Conservation (phyloP, 1,140 invertebrate genomes). For the Dendrolimus kikuchii region DNA sequence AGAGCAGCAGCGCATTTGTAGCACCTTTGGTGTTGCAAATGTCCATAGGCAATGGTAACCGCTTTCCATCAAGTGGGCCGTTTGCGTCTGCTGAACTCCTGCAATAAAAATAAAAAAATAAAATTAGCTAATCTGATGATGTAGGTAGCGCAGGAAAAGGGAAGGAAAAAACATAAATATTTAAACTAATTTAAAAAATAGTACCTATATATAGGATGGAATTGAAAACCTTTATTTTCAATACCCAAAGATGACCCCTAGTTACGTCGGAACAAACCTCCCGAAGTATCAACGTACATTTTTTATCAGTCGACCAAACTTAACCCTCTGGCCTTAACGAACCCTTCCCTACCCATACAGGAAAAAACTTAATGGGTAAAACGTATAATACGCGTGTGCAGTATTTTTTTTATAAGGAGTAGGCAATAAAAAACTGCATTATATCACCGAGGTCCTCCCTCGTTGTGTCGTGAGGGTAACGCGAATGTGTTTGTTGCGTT, state of each 20-base stretch:
- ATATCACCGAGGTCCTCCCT: conserved; percentile 64
- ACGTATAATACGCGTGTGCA: conserved; percentile 53
- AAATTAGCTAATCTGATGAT: too few relatives aligned
- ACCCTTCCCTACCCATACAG: conserved; percentile 54
- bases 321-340: conserved; percentile 49
- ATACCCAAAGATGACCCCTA: conserved; percentile 22
- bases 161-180: too few relatives aligned
- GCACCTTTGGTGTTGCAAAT: too few relatives aligned
- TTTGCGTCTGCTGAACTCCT: too few relatives aligned
- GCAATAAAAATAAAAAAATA: too few relatives aligned
- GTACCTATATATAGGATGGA: too few relatives aligned
- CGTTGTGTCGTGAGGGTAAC: conserved; percentile 51
- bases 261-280: conserved; percentile 21
- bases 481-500: conserved; percentile 37
- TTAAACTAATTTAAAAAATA: too few relatives aligned
- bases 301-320: conserved; percentile 50
- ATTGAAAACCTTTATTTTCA: too few relatives aligned
- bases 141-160: too few relatives aligned
- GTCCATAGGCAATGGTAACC: too few relatives aligned
- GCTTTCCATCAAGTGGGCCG: too few relatives aligned
- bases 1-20: too few relatives aligned
- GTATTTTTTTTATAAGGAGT: conserved; percentile 65
- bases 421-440: conserved; percentile 70
- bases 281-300: conserved; percentile 51
- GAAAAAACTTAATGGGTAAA: conserved; percentile 64